These are phyloP conservation scores for Pyrgilauda ruficollis DNA, from an alignment of 2,113 vertebrate genomes.

Conservation along the genomic window DNA sequence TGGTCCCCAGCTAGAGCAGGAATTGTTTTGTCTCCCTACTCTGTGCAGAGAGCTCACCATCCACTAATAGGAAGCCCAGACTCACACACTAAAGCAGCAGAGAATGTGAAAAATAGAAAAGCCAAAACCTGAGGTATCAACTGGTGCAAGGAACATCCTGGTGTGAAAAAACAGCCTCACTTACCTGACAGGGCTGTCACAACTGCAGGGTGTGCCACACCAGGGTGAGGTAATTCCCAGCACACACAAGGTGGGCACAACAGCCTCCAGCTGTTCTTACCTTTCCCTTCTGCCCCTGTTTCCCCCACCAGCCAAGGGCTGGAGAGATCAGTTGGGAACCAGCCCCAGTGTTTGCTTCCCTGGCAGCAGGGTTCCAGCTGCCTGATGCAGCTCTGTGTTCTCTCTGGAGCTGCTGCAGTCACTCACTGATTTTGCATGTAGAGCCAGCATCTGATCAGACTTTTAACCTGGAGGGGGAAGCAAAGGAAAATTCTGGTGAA, in stretches of 20 bases:
- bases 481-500: slow-evolving; percentile 32
- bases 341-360: neutral
- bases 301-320: neutral
- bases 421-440: neutral
- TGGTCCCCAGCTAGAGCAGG: neutral
- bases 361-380: rapidly evolving
- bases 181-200: neutral
- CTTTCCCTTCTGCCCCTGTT: neutral
- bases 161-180: neutral
- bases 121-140: neutral
- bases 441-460: neutral
- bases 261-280: neutral
- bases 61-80: neutral
- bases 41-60: neutral
- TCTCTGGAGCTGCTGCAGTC: neutral
- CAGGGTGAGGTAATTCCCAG: neutral
- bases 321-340: neutral
- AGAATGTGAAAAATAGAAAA: neutral
- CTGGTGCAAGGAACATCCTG: neutral
- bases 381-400: neutral
- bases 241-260: neutral
- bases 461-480: slow-evolving; percentile 43
- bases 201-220: neutral
- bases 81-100: neutral
- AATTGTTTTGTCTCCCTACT: neutral